Percentiles rank a stretch among this genome's conserved stretches.
phyloP scores from a whole-genome alignment of 2,113 vertebrate genomes.

The Embiotoca jacksoni region DNA sequence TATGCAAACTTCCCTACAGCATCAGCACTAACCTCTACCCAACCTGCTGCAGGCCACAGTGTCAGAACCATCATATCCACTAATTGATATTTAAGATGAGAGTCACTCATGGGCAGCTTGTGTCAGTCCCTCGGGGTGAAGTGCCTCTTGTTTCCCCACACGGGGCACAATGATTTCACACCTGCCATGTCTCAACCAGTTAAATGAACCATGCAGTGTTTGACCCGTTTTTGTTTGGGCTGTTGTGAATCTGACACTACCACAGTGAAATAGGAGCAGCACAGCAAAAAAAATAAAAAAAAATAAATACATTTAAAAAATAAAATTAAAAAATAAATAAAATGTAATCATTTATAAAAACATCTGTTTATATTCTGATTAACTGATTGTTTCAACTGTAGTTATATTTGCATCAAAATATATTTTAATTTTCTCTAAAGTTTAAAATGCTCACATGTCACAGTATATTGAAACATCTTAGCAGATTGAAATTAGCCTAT shows the following conservation, averaged over 20 bases:
- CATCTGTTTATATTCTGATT: too few species aligned
- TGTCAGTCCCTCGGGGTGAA: slow-evolving; percentile 38
- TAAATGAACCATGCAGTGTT: slow-evolving; percentile 43
- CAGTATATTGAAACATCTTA: background rate
- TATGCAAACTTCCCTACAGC: too few species aligned
- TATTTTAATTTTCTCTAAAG: too few species aligned
- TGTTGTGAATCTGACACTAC: slow-evolving; percentile 30
- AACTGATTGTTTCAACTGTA: too few species aligned
- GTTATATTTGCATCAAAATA: too few species aligned
- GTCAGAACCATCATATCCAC: slow-evolving; percentile 35
- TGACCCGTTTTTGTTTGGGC: slow-evolving; percentile 45
- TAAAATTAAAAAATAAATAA: too few species aligned
- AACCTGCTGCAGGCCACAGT: slow-evolving; percentile 17
- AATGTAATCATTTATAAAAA: too few species aligned
- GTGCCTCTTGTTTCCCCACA: slow-evolving; percentile 30
- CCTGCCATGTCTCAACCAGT: slow-evolving; percentile 55
- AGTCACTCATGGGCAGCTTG: slow-evolving; percentile 35
- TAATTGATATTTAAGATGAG: slow-evolving; percentile 51
- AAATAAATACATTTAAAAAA: too few species aligned
- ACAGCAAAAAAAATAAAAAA: slow-evolving; percentile 10
- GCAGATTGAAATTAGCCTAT: background rate
- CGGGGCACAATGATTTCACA: slow-evolving; percentile 49
- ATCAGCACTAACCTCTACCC: background rate
- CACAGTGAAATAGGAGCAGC: slow-evolving; percentile 13
- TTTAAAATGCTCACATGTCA: too few species aligned